phyloP scores from a whole-genome alignment of 2,113 vertebrate genomes.

The Pimephales promelas region DNA sequence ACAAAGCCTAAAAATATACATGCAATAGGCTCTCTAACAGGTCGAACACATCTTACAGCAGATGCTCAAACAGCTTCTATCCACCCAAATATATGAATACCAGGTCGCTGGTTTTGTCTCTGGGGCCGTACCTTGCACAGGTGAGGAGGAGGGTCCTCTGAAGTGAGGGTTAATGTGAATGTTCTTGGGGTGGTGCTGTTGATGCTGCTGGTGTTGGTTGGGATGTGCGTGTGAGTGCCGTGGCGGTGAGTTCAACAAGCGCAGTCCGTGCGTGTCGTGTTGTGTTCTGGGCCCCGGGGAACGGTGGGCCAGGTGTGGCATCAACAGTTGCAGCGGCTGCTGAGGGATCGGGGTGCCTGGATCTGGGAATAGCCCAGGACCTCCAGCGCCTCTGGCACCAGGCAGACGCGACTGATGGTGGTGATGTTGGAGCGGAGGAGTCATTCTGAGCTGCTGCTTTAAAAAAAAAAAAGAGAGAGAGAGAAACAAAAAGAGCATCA shows the following conservation, averaged over 20 bases:
- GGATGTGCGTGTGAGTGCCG: constrained; percentile 68
- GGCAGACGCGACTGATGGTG: constrained; percentile 73
- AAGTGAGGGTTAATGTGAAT: constrained; percentile 99
- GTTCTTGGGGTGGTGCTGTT: constrained; percentile 88
- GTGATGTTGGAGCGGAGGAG: constrained; percentile 71
- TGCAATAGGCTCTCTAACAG: not conserved
- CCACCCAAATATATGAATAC: not conserved
- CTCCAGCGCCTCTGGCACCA: constrained; percentile 66
- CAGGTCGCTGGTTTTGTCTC: not conserved
- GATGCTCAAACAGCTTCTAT: not conserved
- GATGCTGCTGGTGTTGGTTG: constrained; percentile 65
- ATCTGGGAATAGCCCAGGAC: constrained; percentile 84
- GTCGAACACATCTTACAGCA: not conserved
- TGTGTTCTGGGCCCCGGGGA: constrained; percentile 80
- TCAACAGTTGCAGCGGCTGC: constrained; percentile 85
- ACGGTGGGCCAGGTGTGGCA: constrained; percentile 87
- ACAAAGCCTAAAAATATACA: not conserved
- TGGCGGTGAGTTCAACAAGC: constrained; percentile 84
- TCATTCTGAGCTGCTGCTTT: constrained; percentile 80
- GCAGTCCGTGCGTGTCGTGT: constrained; percentile 78
- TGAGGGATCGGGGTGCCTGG: constrained; percentile 75
- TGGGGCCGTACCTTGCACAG: constrained; percentile 84
- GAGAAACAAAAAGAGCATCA: constrained; percentile 27
- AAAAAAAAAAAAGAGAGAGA: constrained; percentile 61
- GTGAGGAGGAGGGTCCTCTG: constrained; percentile 86